phyloP scores from a whole-genome alignment of 1,140 invertebrate genomes.

The Nephotettix cincticeps region DNA sequence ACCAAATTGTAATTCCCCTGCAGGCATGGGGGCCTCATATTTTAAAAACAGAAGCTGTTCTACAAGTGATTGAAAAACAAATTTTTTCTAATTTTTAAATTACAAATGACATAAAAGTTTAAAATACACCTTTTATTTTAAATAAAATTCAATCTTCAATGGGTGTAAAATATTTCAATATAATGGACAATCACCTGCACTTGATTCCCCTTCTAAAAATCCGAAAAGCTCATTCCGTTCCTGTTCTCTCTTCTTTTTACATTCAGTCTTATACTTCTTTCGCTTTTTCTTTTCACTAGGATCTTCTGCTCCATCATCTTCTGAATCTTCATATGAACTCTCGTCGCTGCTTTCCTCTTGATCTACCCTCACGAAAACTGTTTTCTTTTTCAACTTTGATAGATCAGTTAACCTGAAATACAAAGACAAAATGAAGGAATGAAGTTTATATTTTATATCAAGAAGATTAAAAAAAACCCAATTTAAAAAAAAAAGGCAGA shows the following conservation, averaged over 20 bases:
- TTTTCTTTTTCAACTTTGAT: background rate
- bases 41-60: too few species aligned
- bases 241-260: background rate
- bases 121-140: too few species aligned
- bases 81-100: too few species aligned
- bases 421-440: background rate
- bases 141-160: too few species aligned
- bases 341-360: background rate
- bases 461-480: background rate
- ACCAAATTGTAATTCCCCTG: too few species aligned
- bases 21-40: too few species aligned
- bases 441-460: background rate
- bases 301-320: background rate
- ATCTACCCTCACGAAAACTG: background rate
- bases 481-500: background rate
- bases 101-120: too few species aligned
- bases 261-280: conserved; percentile 4
- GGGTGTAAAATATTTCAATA: too few species aligned
- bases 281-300: background rate
- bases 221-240: conserved; percentile 1
- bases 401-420: conserved; percentile 2
- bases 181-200: background rate
- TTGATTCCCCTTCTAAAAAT: background rate
- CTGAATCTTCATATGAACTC: conserved; percentile 1
- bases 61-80: too few species aligned